Evolutionary conservation across 2,797 vertebrate species (phyloP).

Genomic region (Diplodus sargus): DNA sequence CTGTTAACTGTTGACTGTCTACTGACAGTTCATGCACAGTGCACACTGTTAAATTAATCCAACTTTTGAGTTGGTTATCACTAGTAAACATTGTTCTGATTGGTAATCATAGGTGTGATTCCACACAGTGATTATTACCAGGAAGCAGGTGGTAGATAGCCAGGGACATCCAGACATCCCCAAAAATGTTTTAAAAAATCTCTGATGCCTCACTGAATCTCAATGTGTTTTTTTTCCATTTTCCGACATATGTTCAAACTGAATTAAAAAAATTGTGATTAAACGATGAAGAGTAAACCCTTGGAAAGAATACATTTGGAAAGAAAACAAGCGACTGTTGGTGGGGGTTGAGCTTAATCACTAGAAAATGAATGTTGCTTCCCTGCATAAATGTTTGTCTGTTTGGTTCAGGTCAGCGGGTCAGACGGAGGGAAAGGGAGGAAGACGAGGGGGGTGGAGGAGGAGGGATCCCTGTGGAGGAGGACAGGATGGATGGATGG

Average conservation of each 20-base stretch:
- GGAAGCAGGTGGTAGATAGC: too few species aligned
- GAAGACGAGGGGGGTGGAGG: constrained; percentile 43
- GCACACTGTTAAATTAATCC: too few species aligned
- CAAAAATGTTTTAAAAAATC: too few species aligned
- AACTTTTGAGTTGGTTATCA: too few species aligned
- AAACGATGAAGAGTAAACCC: background rate
- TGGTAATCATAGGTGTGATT: too few species aligned
- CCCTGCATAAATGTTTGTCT: constrained; percentile 61
- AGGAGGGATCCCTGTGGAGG: constrained; percentile 67
- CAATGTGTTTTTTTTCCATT: background rate
- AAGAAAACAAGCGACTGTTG: constrained; percentile 24
- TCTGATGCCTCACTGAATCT: background rate
- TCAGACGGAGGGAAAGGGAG: constrained; percentile 66
- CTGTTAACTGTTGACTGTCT: too few species aligned
- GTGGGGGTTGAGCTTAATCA: constrained; percentile 14
- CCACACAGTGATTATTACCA: too few species aligned
- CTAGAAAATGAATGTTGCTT: constrained; percentile 35
- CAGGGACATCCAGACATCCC: background rate
- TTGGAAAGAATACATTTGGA: constrained; percentile 14
- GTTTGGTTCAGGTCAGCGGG: constrained; percentile 60
- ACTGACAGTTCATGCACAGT: too few species aligned
- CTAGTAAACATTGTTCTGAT: too few species aligned
- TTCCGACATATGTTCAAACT: background rate
- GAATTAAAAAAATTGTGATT: background rate
- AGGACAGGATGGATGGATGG: constrained; percentile 73